Percentiles rank a stretch among this genome's conserved stretches.
phyloP scores from a whole-genome alignment of 1,140 invertebrate species.

The Drosophila sechellia region DNA sequence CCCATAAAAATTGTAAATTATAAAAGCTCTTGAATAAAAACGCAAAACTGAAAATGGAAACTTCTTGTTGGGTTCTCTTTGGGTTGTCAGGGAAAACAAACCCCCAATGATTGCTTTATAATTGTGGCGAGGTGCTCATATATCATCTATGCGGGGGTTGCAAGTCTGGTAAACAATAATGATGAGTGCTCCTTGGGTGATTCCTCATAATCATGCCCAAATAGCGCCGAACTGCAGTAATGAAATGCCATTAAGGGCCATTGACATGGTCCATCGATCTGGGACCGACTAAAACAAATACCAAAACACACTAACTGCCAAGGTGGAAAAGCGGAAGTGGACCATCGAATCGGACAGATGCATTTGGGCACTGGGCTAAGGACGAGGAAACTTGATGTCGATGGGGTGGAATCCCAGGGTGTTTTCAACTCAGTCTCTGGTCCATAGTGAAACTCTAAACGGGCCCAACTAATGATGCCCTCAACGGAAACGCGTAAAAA shows the following conservation, averaged over 20 bases:
- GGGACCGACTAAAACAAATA: constrained; percentile 46
- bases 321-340: constrained; percentile 34
- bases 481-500: constrained; percentile 79
- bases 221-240: constrained; percentile 61
- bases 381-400: constrained; percentile 18
- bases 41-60: constrained; percentile 24
- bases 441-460: constrained; percentile 59
- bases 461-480: constrained; percentile 66
- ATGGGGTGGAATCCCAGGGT: constrained; percentile 24
- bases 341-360: constrained; percentile 34
- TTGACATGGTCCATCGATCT: constrained; percentile 79
- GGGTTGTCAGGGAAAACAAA: constrained; percentile 43
- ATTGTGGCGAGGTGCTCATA: constrained; percentile 55
- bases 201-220: constrained; percentile 48
- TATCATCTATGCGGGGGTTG: constrained; percentile 55
- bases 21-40: constrained; percentile 35
- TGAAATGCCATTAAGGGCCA: constrained; percentile 77
- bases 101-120: constrained; percentile 68
- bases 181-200: constrained; percentile 50
- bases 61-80: neutral
- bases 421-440: constrained; percentile 28
- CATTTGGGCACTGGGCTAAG: constrained; percentile 17
- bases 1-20: constrained; percentile 58
- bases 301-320: constrained; percentile 44
- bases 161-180: constrained; percentile 49